phyloP scores from a whole-genome alignment of 2,113 vertebrate genomes.

The Paracanthobrama guichenoti region DNA sequence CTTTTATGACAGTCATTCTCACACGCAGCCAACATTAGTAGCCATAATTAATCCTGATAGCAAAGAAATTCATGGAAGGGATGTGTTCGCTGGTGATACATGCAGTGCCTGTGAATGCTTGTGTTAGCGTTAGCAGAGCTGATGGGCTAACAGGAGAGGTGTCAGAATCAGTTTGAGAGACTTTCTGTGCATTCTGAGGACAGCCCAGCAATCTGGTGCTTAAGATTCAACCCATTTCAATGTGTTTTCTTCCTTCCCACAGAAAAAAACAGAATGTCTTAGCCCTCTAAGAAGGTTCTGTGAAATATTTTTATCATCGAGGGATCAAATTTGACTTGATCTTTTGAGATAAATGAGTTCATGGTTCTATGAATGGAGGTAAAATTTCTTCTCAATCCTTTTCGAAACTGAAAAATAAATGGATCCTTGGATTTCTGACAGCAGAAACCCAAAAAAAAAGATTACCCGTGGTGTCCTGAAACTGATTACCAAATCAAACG shows the following conservation, averaged over 20 bases:
- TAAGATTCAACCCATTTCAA: constrained; percentile 25
- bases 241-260: constrained; percentile 14
- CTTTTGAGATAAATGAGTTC: not conserved
- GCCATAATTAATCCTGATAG: constrained; percentile 81
- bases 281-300: not conserved
- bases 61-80: constrained; percentile 74
- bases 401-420: not conserved
- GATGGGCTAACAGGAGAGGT: constrained; percentile 77
- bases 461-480: not conserved
- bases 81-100: constrained; percentile 78
- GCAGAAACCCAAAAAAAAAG: not conserved
- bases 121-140: constrained; percentile 78
- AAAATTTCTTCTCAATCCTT: not conserved
- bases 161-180: constrained; percentile 68
- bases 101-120: constrained; percentile 81
- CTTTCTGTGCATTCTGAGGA: constrained; percentile 51
- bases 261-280: not conserved
- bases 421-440: not conserved
- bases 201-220: constrained; percentile 55
- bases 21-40: constrained; percentile 76
- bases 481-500: not conserved
- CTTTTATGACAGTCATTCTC: constrained; percentile 78
- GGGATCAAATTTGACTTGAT: not conserved
- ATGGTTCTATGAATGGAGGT: not conserved
- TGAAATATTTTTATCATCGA: not conserved